Conservation (phyloP, 2,113 vertebrate species). For the Syngnathus scovelli region DNA sequence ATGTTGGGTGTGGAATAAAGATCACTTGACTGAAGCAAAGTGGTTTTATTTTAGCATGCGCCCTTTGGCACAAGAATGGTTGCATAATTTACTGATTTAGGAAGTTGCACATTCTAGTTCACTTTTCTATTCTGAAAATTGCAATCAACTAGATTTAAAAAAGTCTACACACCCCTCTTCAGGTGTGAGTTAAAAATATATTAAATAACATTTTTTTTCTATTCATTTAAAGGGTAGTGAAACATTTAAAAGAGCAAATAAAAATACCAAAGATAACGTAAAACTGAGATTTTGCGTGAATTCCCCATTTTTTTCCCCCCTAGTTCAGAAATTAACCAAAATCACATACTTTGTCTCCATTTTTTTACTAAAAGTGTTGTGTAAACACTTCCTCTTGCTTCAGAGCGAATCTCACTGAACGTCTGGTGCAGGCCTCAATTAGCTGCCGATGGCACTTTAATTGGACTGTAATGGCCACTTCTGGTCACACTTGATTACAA, state of each 20-base stretch:
- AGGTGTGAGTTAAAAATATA: no score
- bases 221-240: background rate
- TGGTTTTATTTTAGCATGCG: background rate
- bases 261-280: background rate
- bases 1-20: slow-evolving; percentile 8
- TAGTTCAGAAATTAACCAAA: background rate
- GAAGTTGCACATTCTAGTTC: background rate
- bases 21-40: background rate
- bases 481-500: slow-evolving; percentile 54
- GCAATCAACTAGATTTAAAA: background rate
- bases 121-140: background rate
- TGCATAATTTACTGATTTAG: background rate
- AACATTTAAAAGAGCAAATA: background rate
- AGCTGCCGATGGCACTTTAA: slow-evolving; percentile 50
- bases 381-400: background rate
- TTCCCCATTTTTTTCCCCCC: background rate
- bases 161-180: background rate
- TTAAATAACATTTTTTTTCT: no score
- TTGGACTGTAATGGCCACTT: slow-evolving; percentile 52
- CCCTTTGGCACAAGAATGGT: background rate
- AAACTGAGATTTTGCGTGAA: no score
- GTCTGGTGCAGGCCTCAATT: slow-evolving; percentile 34
- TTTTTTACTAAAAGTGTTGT: background rate
- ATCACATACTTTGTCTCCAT: background rate
- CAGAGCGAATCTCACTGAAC: slow-evolving; percentile 21